Evolutionary conservation across 2,113 vertebrate genomes (phyloP), one percentile per base, ranked within the genome.

Genomic region (Tringa solitaria): DNA sequence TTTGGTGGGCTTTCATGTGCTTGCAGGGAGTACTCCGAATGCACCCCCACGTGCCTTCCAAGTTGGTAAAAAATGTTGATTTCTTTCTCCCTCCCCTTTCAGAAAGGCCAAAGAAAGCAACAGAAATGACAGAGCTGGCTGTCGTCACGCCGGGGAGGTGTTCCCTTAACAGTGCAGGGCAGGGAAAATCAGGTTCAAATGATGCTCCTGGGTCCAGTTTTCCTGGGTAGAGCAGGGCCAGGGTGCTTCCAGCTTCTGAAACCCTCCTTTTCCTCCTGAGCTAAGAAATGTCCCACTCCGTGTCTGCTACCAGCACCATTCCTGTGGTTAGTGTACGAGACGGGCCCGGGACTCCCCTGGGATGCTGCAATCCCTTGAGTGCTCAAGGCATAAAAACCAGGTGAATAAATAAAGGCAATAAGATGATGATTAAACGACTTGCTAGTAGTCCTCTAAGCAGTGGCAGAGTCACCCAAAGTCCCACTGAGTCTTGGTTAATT

Each of bases 71-170:
- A 56, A 85, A 15, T 0, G 2, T 12, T 4, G 28, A 6, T 9
- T 23, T 43, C 8, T 28, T 64, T 33, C 48, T 65, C 18, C 30
- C 28, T 18, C 3, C 8, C 28, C 26, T 18, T 57, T 50, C n/a
- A 37, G 23, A 50, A 56, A 37, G 24, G n/a, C 5, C n/a, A 68
- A 73, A 89, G 4, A 2, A 19, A 6, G 37, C 1, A 6, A 30
- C 3, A 15, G 43, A 45, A 74, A 32, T 21, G 50, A 23, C 11
- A 46, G 77, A 56, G 61, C 39, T 4, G 33, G 10, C 3, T 35
- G 53, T 21, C 27, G 17, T 27, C 26, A 8, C 0, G 0, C 13
- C 5, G 9, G 45, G 60, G 60, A 67, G 26, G 26, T 2, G 17
- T 39, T 27, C 60, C 60, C 35, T 37, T 39, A 41, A 68, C 6